Percentiles rank a stretch among this genome's conserved stretches.
Conservation (phyloP, 2,888 invertebrate species). For the Timema cristinae region DNA sequence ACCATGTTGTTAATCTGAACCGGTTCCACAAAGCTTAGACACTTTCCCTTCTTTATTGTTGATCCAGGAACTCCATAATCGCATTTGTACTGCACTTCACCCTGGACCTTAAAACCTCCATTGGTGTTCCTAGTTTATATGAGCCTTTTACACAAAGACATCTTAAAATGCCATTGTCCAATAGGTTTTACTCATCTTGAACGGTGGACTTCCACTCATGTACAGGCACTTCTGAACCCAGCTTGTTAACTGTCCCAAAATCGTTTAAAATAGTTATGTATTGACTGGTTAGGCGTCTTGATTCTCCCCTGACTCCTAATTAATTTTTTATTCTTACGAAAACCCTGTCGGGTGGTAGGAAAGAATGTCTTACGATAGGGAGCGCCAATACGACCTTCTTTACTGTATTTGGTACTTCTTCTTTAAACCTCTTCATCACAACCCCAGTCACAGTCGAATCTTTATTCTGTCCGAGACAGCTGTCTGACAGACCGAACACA, state of each 20-base stretch:
- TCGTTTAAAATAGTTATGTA: slow-evolving; percentile 6
- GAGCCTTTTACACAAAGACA: no score
- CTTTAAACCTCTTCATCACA: slow-evolving; percentile 10
- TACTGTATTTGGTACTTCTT: slow-evolving; percentile 14
- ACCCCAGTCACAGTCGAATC: slow-evolving; percentile 8
- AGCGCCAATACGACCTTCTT: not conserved
- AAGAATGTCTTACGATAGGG: slow-evolving; percentile 11
- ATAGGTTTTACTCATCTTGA: no score
- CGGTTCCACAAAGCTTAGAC: no score
- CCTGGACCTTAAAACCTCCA: no score
- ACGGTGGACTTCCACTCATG: no score
- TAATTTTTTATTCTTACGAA: not conserved
- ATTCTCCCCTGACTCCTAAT: slow-evolving; percentile 12
- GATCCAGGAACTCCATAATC: no score
- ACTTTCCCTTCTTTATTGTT: no score
- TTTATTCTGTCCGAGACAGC: slow-evolving; percentile 15
- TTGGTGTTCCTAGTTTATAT: no score
- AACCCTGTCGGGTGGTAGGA: not conserved
- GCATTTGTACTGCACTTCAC: no score
- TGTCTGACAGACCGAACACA: slow-evolving; percentile 8
- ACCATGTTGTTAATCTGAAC: no score
- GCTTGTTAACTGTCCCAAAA: slow-evolving; percentile 13
- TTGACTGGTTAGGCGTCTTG: not conserved
- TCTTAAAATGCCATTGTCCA: no score
- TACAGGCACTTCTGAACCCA: slow-evolving; percentile 4